Conservation (phyloP, 2,113 vertebrate species). For the Cyprinus carpio region DNA sequence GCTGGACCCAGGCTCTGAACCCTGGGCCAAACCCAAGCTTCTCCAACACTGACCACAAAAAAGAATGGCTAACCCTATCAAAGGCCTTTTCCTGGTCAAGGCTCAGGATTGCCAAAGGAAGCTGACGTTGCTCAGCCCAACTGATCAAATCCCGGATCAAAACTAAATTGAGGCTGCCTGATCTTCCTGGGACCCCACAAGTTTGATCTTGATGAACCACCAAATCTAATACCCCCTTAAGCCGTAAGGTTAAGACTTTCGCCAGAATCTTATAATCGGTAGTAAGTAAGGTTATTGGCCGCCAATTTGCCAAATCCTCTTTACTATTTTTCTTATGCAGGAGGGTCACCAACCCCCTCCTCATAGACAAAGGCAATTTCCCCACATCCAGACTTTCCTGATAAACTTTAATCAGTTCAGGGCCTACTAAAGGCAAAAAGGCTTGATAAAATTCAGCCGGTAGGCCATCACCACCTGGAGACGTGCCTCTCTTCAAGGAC, state of each 20-base stretch:
- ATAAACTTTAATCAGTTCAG: neutral
- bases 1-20: neutral
- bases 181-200: neutral
- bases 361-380: too few relatives aligned
- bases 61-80: neutral
- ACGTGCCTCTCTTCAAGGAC: neutral
- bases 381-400: neutral
- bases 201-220: slow-evolving; percentile 30
- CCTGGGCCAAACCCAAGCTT: neutral
- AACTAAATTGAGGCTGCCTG: neutral
- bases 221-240: neutral
- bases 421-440: neutral
- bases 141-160: slow-evolving; percentile 5
- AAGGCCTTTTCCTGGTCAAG: slow-evolving; percentile 41
- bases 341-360: neutral
- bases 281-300: neutral
- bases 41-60: neutral
- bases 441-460: too few relatives aligned
- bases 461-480: neutral
- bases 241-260: neutral
- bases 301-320: neutral
- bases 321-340: neutral
- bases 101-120: slow-evolving; percentile 8
- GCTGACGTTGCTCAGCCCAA: neutral
- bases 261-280: neutral